These are phyloP conservation scores for Xyrauchen texanus DNA, from an alignment of 2,113 vertebrate species.

Conservation along the genomic window DNA sequence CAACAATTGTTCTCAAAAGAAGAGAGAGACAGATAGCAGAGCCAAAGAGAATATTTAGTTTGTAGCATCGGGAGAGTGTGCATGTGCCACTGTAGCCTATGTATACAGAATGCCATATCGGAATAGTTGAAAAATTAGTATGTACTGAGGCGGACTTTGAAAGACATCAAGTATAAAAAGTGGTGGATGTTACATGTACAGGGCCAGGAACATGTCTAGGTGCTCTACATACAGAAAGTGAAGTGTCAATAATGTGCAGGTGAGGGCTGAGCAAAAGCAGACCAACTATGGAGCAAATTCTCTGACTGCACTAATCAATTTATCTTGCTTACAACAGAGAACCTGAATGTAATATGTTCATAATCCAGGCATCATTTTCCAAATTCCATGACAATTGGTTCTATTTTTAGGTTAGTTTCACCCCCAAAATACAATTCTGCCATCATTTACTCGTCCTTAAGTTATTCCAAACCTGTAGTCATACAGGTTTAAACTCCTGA, in stretches of 20 bases:
- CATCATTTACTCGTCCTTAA: no score
- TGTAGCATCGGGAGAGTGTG: neutral
- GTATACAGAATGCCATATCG: neutral
- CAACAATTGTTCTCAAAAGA: neutral
- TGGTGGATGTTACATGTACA: constrained; percentile 11
- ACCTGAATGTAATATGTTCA: neutral
- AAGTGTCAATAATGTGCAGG: constrained; percentile 25
- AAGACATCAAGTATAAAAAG: neutral
- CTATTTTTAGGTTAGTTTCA: no score
- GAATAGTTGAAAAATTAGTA: constrained; percentile 11
- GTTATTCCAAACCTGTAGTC: no score
- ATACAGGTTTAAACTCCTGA: no score
- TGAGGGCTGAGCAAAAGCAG: constrained; percentile 54
- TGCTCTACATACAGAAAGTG: constrained; percentile 43
- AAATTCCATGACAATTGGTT: no score
- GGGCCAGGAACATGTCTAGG: constrained; percentile 20
- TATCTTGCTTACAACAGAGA: neutral
- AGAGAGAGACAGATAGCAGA: constrained; percentile 5
- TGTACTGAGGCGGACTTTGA: neutral
- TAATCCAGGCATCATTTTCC: no score
- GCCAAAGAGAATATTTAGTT: neutral
- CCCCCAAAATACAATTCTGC: no score
- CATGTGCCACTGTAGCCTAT: neutral
- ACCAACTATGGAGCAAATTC: constrained; percentile 12
- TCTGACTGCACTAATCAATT: neutral